Conservation (phyloP, 1,140 invertebrate genomes). For the Onthophagus taurus region DNA sequence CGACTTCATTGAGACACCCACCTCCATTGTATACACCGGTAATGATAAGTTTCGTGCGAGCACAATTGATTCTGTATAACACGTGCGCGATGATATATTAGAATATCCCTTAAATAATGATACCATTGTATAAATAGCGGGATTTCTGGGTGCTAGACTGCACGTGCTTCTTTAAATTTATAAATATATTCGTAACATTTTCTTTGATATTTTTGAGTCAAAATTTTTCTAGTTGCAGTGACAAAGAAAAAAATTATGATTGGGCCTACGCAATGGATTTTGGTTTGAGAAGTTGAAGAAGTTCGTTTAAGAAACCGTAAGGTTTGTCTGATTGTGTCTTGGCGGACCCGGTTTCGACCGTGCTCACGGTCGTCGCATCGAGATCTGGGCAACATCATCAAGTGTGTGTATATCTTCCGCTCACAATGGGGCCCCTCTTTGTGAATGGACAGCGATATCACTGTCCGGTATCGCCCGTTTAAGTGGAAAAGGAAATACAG, state of each 20-base stretch:
- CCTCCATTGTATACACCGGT: conserved; percentile 30
- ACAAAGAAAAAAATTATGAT: too few species aligned
- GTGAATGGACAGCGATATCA: not conserved
- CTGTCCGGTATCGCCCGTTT: not conserved
- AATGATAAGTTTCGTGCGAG: conserved; percentile 31
- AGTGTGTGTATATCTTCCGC: too few species aligned
- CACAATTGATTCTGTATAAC: conserved; percentile 33
- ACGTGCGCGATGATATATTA: conserved; percentile 35
- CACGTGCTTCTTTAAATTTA: too few species aligned
- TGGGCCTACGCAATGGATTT: too few species aligned
- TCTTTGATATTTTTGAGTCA: too few species aligned
- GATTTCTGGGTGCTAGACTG: conserved; percentile 3
- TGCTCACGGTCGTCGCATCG: too few species aligned
- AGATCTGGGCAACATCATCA: too few species aligned
- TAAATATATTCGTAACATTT: not conserved
- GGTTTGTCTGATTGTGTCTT: too few species aligned
- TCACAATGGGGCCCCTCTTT: not conserved
- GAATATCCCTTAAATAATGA: conserved; percentile 34
- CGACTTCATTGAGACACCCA: conserved; percentile 26
- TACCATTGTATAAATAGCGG: conserved; percentile 30
- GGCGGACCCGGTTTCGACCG: too few species aligned
- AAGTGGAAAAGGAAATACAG: conserved; percentile 1
- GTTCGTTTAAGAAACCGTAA: too few species aligned
- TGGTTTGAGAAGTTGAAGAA: too few species aligned
- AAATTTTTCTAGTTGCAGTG: too few species aligned